phyloP scores from a whole-genome alignment of 2,888 invertebrate species.

The Horisme vitalbata region DNA sequence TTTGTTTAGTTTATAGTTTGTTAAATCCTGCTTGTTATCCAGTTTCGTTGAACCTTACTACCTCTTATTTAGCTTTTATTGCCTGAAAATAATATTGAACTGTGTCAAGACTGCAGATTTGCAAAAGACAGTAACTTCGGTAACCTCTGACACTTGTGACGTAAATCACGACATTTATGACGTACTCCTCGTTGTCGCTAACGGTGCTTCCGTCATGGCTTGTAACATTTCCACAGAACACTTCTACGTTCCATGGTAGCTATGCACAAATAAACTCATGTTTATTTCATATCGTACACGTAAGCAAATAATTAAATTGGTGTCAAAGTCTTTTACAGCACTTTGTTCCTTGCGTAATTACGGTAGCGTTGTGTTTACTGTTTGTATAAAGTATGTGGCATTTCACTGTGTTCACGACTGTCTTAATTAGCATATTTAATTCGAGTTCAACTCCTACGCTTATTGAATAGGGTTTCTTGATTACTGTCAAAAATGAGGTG shows the following conservation, averaged over 20 bases:
- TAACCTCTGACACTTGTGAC: conserved; percentile 17
- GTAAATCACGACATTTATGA: conserved; percentile 37
- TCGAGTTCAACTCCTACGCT: conserved; percentile 21
- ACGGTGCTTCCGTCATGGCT: conserved; percentile 5
- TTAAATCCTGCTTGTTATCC: too few relatives aligned
- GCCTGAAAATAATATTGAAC: too few relatives aligned
- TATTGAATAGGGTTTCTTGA: conserved; percentile 30
- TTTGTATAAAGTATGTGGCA: conserved; percentile 18
- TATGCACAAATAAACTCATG: conserved; percentile 28
- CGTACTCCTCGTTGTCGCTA: conserved; percentile 12
- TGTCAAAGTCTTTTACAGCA: conserved; percentile 35
- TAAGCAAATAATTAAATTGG: conserved; percentile 36
- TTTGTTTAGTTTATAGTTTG: too few relatives aligned
- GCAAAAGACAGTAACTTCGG: background rate
- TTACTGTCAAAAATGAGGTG: conserved; percentile 31
- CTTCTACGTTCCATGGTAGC: conserved; percentile 26
- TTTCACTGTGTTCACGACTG: conserved; percentile 29
- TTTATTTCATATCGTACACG: conserved; percentile 26
- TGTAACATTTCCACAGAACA: conserved; percentile 17
- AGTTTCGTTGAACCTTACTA: too few relatives aligned
- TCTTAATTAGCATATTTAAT: conserved; percentile 34
- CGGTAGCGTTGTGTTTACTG: conserved; percentile 21
- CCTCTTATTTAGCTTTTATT: too few relatives aligned
- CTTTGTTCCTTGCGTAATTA: conserved; percentile 30
- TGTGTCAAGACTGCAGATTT: too few relatives aligned